These are phyloP conservation scores for Masticophis lateralis DNA, from an alignment of 2,797 vertebrate genomes.

Conservation along the genomic window DNA sequence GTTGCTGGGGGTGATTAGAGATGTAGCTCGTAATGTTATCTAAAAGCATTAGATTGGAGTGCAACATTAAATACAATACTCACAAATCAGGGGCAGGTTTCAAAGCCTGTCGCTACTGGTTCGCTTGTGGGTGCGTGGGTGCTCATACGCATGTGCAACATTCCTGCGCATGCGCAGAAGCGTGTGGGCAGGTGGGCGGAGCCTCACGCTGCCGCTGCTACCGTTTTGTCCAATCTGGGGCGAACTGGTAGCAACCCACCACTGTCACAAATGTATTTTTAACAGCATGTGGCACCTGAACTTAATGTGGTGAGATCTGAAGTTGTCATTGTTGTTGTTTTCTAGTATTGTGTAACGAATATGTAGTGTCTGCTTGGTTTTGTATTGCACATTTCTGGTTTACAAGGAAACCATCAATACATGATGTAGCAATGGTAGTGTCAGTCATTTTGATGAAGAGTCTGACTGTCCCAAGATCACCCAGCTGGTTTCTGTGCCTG, in stretches of 20 bases:
- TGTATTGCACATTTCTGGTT: not conserved
- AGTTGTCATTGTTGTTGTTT: not conserved
- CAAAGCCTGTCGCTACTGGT: no score
- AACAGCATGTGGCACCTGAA: not conserved
- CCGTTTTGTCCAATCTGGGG: no score
- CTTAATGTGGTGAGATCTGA: not conserved
- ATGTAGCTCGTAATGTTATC: not conserved
- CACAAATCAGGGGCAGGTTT: no score
- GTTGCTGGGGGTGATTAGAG: not conserved
- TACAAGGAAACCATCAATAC: not conserved
- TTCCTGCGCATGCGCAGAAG: no score
- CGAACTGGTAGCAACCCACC: no score
- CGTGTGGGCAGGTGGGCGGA: no score
- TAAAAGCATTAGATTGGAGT: not conserved
- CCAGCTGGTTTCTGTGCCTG: not conserved
- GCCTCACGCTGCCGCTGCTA: no score
- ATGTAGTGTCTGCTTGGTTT: not conserved
- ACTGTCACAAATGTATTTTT: not conserved
- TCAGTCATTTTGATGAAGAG: not conserved
- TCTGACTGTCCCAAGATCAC: not conserved
- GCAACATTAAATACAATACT: not conserved
- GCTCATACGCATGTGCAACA: no score
- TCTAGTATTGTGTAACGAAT: not conserved
- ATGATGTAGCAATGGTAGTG: not conserved
- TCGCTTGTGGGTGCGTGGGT: no score